Conservation (phyloP, 2,888 invertebrate genomes). For the Eupeodes luniger region DNA sequence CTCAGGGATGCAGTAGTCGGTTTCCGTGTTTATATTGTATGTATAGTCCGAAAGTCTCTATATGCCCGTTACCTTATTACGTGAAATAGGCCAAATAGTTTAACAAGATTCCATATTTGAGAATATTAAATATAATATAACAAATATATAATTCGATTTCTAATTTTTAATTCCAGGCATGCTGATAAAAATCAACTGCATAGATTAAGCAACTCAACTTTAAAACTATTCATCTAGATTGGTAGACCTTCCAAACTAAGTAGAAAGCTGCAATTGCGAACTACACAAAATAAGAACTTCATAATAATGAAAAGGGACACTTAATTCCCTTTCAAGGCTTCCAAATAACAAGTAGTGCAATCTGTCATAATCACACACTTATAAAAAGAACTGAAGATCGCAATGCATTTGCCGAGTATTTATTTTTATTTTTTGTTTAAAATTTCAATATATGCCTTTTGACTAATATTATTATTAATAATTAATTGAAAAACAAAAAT, state of each 20-base stretch:
- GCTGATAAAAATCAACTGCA: conserved; percentile 68
- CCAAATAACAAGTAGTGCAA: conserved; percentile 71
- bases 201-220: conserved; percentile 54
- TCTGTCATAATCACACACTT: conserved; percentile 69
- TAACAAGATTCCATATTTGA: no score
- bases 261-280: conserved; percentile 55
- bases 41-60: no score
- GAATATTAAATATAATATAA: no score
- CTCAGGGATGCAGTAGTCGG: no score
- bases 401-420: conserved; percentile 71
- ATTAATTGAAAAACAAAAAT: conserved; percentile 9
- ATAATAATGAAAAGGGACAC: conserved; percentile 20
- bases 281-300: conserved; percentile 14
- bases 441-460: conserved; percentile 59
- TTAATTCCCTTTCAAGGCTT: conserved; percentile 57
- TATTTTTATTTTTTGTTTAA: conserved; percentile 58
- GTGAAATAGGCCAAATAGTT: no score
- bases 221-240: conserved; percentile 59
- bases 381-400: conserved; percentile 65
- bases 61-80: no score
- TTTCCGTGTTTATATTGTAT: no score
- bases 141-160: no score
- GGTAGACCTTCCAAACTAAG: conserved; percentile 61
- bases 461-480: conserved; percentile 32
- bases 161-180: conserved; percentile 54